A percentile compares a stretch with the other conserved stretches of the same genome.
Conservation (phyloP, 2,888 invertebrate genomes). For the Lochmaea crataegi region DNA sequence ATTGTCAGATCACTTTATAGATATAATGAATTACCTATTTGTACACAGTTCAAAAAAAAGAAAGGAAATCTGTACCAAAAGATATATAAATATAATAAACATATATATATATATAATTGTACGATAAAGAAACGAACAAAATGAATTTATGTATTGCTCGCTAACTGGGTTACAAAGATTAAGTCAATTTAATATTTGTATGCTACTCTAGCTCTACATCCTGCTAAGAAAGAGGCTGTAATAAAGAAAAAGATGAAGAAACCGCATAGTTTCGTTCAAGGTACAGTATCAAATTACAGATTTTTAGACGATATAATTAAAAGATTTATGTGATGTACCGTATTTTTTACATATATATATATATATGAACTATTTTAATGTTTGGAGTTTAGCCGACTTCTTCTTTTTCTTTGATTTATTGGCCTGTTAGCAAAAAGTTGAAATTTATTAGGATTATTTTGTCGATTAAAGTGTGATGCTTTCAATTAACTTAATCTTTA, state of each 20-base stretch:
- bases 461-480: too few relatives aligned
- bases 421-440: too few relatives aligned
- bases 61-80: background rate
- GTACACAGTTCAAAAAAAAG: background rate
- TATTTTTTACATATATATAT: too few relatives aligned
- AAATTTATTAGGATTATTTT: too few relatives aligned
- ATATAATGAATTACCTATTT: too few relatives aligned
- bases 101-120: background rate
- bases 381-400: too few relatives aligned
- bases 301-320: background rate
- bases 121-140: background rate
- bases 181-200: slow-evolving; percentile 4
- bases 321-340: too few relatives aligned
- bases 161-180: background rate
- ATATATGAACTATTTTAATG: too few relatives aligned
- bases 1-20: too few relatives aligned
- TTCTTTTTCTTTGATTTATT: too few relatives aligned
- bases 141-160: background rate
- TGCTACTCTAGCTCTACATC: background rate
- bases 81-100: too few relatives aligned
- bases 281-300: background rate
- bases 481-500: too few relatives aligned
- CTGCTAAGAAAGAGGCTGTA: slow-evolving; percentile 3
- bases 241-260: background rate
- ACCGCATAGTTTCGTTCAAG: background rate